phyloP scores from a whole-genome alignment of 2,888 invertebrate species.

The Alcis repandata region DNA sequence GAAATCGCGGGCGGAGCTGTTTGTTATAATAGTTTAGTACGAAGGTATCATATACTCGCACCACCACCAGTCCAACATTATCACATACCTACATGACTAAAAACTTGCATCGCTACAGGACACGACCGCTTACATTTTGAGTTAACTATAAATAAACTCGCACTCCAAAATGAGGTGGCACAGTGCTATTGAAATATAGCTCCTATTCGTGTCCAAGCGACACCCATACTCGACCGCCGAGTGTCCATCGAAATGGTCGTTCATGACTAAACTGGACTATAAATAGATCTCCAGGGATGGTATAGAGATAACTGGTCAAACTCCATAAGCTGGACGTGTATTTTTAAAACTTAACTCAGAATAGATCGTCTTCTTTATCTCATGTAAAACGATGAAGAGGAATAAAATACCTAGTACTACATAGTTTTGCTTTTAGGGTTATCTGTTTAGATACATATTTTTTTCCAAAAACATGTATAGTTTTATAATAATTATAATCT shows the following conservation, averaged over 20 bases:
- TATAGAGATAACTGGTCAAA: constrained; percentile 73
- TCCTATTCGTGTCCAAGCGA: constrained; percentile 27
- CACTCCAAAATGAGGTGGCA: constrained; percentile 30
- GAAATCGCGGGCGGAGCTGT: too few relatives aligned
- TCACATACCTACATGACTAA: constrained; percentile 12
- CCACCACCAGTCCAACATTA: neutral
- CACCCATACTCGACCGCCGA: constrained; percentile 24
- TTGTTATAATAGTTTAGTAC: too few relatives aligned
- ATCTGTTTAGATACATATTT: too few relatives aligned
- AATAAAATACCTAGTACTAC: too few relatives aligned
- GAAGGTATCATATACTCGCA: too few relatives aligned
- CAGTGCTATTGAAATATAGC: constrained; percentile 35
- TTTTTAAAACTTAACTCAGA: constrained; percentile 66
- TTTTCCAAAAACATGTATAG: too few relatives aligned
- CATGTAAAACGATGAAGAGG: too few relatives aligned
- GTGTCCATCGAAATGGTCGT: constrained; percentile 62
- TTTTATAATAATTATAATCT: too few relatives aligned
- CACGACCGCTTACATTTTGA: constrained; percentile 28
- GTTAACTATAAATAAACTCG: constrained; percentile 33
- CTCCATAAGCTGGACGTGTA: constrained; percentile 66
- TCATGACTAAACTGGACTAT: constrained; percentile 73
- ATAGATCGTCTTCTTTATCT: constrained; percentile 53
- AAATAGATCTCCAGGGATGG: constrained; percentile 72
- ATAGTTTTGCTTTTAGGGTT: too few relatives aligned
- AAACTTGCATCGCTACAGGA: constrained; percentile 15